A percentile compares a stretch with the other conserved stretches of the same genome.
These are phyloP conservation scores for Adoxophyes honmai DNA, from an alignment of 1,140 invertebrate genomes.

Conservation along the genomic window DNA sequence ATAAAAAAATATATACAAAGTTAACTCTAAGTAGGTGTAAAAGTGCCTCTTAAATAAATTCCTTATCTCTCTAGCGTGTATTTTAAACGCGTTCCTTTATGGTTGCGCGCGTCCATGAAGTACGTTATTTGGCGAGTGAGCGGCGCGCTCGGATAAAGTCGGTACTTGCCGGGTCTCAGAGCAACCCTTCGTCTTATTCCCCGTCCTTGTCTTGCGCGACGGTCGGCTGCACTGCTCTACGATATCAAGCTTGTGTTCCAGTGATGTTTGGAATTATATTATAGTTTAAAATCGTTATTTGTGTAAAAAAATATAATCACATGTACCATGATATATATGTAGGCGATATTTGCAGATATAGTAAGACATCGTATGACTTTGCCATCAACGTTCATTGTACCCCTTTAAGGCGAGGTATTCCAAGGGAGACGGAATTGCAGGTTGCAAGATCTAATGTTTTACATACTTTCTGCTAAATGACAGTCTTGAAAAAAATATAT, in stretches of 20 bases:
- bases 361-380: no score
- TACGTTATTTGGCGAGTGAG: constrained; percentile 41
- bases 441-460: no score
- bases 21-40: constrained; percentile 20
- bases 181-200: constrained; percentile 78
- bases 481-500: no score
- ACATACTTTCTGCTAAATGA: no score
- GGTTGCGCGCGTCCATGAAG: constrained; percentile 63
- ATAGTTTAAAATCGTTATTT: background rate
- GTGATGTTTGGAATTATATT: background rate
- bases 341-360: no score
- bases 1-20: constrained; percentile 24
- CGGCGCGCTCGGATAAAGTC: constrained; percentile 41
- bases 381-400: no score
- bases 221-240: constrained; percentile 66
- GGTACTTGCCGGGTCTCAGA: constrained; percentile 71
- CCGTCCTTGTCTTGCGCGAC: constrained; percentile 75
- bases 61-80: constrained; percentile 72
- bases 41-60: constrained; percentile 52
- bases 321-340: no score
- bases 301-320: no score
- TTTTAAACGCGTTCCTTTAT: constrained; percentile 77
- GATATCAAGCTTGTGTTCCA: constrained; percentile 32
- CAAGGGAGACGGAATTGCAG: no score
- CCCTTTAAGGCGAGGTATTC: no score